Base-by-base conservation (phyloP, 2,888 invertebrate species). In the Meiosimyza platycephala region DNA sequence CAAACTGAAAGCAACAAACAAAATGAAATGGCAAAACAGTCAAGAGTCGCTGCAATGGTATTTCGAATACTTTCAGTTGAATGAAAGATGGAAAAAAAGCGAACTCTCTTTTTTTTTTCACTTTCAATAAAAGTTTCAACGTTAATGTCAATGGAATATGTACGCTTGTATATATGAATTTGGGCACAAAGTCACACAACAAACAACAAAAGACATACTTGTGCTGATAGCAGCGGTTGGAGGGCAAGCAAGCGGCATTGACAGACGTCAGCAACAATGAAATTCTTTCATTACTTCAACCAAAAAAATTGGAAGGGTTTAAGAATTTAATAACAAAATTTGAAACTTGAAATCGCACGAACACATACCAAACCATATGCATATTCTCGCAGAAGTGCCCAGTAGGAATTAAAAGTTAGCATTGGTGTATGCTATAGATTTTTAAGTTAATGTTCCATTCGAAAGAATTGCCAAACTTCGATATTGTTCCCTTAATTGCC, bases 321-420 rank as follows among this genome's bases (percentile, higher is more conserved):
- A 71, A 68, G 73, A 73, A 71, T 75, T 75, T 75, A 75, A 75
- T 75, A 73, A 71, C 71, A 60, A 71, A 72, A 72, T 72, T 72
- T 51, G 64, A 71, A 51, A 71, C 59, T 71, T 57, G 51, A 73
- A 15, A 55, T 52, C 13, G 13, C 9, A 51, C 5, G 47, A 48
- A 60, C 28, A 40, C 33, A 57, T 62, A 59, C 3, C n/a, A 18
- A 13, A n/a, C 50, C n/a, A 60, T 4, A 54, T 40, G 28, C 16
- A 64, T 16, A 59, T n/a, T 50, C 51, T 13, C 18, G 28, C 11
- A 22, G 13, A 18, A n/a, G 6, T 3, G 5, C 16, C 18, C 15
- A 11, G 28, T 22, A 28, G 60, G 60, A 60, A 60, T 9, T 40
- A 40, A 40, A 40, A 40, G 9, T 7, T 9, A 7, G 3, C 40